Percentiles rank a stretch among this genome's conserved stretches.
phyloP scores from a whole-genome alignment of 2,797 vertebrate genomes.

The Hybognathus amarus region DNA sequence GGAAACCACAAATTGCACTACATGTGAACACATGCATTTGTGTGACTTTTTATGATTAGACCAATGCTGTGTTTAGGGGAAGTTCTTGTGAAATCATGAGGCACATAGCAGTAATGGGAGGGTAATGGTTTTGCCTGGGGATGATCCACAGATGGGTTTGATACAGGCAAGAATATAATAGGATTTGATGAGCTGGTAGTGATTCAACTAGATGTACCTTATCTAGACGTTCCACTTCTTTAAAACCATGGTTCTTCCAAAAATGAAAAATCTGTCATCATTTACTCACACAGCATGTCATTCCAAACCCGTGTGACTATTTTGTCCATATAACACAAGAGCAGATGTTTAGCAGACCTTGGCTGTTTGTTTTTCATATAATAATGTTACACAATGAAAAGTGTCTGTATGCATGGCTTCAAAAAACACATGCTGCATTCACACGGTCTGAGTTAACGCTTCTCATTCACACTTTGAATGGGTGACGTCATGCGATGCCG shows the following conservation, averaged over 20 bases:
- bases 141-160: constrained; percentile 32
- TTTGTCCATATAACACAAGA: neutral
- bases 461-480: no score
- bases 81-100: constrained; percentile 20
- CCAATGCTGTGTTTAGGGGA: neutral
- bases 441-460: no score
- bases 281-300: neutral
- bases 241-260: neutral
- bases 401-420: neutral
- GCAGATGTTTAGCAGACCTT: neutral
- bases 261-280: neutral
- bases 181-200: constrained; percentile 18
- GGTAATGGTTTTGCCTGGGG: constrained; percentile 6
- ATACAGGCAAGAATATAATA: constrained; percentile 8
- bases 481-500: no score
- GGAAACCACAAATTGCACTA: neutral
- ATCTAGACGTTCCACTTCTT: neutral
- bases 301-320: neutral
- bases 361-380: neutral
- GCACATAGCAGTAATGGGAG: constrained; percentile 5
- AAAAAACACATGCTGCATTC: neutral
- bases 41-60: neutral
- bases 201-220: neutral
- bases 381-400: neutral
- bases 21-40: neutral